Evolutionary conservation across 2,113 vertebrate genomes (phyloP).

Genomic region (Gymnarchus niloticus): DNA sequence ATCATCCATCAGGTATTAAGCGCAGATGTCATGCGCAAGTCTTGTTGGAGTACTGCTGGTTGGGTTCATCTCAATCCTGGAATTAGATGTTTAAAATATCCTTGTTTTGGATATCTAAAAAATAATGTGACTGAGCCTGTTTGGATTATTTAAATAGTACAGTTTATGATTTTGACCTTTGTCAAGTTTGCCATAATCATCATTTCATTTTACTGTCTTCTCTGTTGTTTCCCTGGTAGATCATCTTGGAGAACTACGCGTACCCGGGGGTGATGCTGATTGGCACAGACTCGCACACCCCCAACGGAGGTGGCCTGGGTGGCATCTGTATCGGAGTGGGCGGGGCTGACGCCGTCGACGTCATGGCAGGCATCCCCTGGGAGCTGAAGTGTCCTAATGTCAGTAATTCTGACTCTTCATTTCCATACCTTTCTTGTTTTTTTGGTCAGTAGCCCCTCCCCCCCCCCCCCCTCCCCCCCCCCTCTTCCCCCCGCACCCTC

Average conservation of each 20-base stretch:
- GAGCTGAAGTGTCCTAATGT: slow-evolving; percentile 97
- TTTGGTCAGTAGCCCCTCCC: no score
- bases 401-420: slow-evolving; percentile 29
- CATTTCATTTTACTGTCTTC: not conserved
- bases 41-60: not conserved
- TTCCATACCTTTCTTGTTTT: no score
- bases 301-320: slow-evolving; percentile 90
- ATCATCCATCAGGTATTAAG: slow-evolving; percentile 90
- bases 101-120: not conserved
- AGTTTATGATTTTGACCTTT: no score
- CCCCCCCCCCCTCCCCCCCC: no score
- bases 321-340: slow-evolving; percentile 92
- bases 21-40: not conserved
- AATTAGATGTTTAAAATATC: not conserved
- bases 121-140: not conserved
- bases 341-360: slow-evolving; percentile 95
- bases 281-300: slow-evolving; percentile 95
- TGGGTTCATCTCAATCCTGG: not conserved
- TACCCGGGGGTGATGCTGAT: slow-evolving; percentile 93
- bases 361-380: slow-evolving; percentile 98
- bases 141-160: not conserved
- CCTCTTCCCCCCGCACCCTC: no score
- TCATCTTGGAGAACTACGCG: slow-evolving; percentile 92
- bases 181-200: not conserved
- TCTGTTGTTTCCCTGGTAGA: slow-evolving; percentile 57